Evolutionary conservation across 2,797 vertebrate species (phyloP).

Genomic region (Dryobates pubescens): DNA sequence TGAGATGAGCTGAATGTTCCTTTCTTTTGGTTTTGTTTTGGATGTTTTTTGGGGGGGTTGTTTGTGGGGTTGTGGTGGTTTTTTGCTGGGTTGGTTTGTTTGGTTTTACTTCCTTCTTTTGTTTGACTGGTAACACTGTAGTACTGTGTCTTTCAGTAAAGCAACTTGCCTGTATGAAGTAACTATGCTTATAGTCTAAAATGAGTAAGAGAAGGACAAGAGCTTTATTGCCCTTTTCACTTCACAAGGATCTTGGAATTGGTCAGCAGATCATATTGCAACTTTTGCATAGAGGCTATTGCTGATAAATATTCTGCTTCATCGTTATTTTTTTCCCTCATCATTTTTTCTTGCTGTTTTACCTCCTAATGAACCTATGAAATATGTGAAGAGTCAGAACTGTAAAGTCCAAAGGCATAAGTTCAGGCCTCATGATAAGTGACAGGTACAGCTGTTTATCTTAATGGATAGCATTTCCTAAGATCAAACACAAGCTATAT

Average conservation of each 20-base stretch:
- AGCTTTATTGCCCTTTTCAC: neutral
- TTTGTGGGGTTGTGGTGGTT: too few relatives aligned
- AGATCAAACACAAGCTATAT: neutral
- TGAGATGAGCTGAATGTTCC: neutral
- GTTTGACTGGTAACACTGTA: neutral
- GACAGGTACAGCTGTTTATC: neutral
- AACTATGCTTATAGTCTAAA: neutral
- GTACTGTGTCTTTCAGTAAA: neutral
- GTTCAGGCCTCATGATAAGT: neutral
- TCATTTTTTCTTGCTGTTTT: neutral
- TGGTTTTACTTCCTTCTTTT: neutral
- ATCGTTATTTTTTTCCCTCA: neutral
- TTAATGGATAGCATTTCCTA: neutral
- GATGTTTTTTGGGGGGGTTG: too few relatives aligned
- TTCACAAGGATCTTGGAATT: neutral
- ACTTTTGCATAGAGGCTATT: neutral
- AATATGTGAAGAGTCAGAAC: neutral
- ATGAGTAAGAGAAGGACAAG: neutral
- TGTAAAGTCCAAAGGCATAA: neutral
- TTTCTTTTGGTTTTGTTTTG: neutral
- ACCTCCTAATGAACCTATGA: neutral
- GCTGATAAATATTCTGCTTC: neutral
- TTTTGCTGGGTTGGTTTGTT: too few relatives aligned
- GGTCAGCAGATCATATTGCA: neutral
- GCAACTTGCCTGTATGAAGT: neutral